Conservation (phyloP, 2,113 vertebrate genomes). For the Zootoca vivipara region DNA sequence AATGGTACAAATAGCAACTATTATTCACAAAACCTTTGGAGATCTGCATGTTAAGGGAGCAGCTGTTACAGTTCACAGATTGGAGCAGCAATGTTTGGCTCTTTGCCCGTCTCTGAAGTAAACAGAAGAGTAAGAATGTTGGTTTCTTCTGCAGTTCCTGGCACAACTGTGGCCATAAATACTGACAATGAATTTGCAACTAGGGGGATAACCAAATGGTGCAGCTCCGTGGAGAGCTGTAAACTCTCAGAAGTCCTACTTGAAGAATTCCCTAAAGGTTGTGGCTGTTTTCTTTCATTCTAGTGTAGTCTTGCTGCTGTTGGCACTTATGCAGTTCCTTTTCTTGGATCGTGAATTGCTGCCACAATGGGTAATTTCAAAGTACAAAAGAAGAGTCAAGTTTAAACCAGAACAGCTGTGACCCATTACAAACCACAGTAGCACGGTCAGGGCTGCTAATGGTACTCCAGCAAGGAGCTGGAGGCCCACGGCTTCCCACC, state of each 20-base stretch:
- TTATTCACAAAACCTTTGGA: not conserved
- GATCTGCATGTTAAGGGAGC: not conserved
- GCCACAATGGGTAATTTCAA: not conserved
- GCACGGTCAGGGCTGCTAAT: no score
- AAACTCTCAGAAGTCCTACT: not conserved
- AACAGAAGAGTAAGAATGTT: not conserved
- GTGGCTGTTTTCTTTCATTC: not conserved
- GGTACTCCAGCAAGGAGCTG: no score
- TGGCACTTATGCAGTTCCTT: not conserved
- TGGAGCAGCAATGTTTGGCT: not conserved
- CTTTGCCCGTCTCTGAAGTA: not conserved
- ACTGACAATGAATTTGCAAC: not conserved
- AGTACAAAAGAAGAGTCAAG: not conserved
- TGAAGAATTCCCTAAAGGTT: not conserved
- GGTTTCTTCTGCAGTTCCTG: not conserved
- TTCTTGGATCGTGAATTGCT: not conserved
- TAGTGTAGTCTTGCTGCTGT: not conserved
- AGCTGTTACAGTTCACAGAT: not conserved
- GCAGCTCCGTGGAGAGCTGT: not conserved
- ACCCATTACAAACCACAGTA: not conserved
- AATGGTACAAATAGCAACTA: not conserved
- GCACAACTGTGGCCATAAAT: not conserved
- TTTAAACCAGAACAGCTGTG: not conserved
- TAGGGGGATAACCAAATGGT: not conserved
- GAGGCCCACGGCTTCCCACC: no score